These are phyloP conservation scores for Parelbella ahira DNA, from an alignment of 2,888 invertebrate species.

Conservation along the genomic window DNA sequence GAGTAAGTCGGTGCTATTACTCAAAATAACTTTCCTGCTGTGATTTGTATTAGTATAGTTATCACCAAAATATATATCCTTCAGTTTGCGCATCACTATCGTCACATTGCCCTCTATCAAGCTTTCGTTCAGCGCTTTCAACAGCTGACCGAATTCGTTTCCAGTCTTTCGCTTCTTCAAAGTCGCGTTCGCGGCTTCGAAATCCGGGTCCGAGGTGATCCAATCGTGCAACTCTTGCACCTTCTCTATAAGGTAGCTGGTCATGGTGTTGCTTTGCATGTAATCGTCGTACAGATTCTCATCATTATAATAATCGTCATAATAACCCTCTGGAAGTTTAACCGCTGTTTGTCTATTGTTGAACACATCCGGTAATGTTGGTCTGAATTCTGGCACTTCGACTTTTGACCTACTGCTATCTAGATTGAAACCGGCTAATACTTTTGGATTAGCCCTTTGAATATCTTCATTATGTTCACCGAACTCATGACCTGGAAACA, in stretches of 20 bases:
- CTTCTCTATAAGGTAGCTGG: conserved; percentile 71
- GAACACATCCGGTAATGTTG: conserved; percentile 52
- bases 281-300: conserved; percentile 70
- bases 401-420: too few species aligned
- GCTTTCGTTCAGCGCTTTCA: conserved; percentile 76
- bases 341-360: conserved; percentile 39
- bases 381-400: conserved; percentile 58
- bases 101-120: conserved; percentile 70
- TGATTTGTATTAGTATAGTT: conserved; percentile 49
- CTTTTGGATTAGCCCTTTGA: conserved; percentile 9
- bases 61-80: conserved; percentile 73
- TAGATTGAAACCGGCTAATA: too few species aligned
- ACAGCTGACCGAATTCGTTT: conserved; percentile 55
- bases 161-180: conserved; percentile 37
- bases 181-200: conserved; percentile 39
- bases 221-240: conserved; percentile 76
- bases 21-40: conserved; percentile 54
- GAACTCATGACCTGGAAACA: conserved; percentile 1
- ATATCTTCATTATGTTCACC: too few species aligned
- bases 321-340: conserved; percentile 51
- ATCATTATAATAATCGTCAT: conserved; percentile 67
- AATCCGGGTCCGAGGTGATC: conserved; percentile 64
- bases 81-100: conserved; percentile 71
- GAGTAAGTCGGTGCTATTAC: conserved; percentile 69
- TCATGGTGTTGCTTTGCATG: conserved; percentile 69